Evolutionary conservation across 2,797 vertebrate species (phyloP).

Genomic region (Eurystomus glaucurus): DNA sequence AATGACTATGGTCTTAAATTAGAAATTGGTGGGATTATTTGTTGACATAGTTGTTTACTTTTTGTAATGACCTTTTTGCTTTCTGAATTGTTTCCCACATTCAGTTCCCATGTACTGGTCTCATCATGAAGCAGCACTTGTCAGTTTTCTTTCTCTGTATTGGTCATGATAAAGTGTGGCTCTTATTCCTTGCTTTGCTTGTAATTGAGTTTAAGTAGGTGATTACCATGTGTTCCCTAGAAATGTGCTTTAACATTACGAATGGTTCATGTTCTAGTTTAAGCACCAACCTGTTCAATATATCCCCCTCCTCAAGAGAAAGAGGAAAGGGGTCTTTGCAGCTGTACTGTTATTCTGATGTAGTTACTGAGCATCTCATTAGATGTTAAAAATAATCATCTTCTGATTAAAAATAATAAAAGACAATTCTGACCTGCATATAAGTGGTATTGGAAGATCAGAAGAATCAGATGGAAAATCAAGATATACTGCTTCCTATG

Average conservation of each 20-base stretch:
- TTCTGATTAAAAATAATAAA: neutral
- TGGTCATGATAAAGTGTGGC: neutral
- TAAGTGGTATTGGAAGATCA: neutral
- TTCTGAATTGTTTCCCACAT: slow-evolving; percentile 73
- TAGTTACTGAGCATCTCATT: neutral
- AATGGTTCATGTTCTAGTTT: neutral
- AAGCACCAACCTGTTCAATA: neutral
- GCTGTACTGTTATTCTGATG: neutral
- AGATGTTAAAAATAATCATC: neutral
- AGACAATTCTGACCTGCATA: neutral
- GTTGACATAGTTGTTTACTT: slow-evolving; percentile 57
- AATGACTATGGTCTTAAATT: slow-evolving; percentile 45
- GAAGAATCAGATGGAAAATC: neutral
- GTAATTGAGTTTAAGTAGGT: neutral
- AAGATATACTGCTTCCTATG: neutral
- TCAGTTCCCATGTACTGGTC: slow-evolving; percentile 30
- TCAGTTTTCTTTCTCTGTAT: neutral
- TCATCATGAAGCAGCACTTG: slow-evolving; percentile 5
- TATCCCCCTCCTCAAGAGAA: neutral
- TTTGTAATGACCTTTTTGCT: slow-evolving; percentile 71
- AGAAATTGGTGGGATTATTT: slow-evolving; percentile 65
- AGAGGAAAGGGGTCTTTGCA: neutral
- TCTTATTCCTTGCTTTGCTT: neutral
- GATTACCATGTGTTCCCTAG: neutral
- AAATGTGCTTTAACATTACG: neutral